Evolutionary conservation across 2,888 invertebrate genomes (phyloP).

Genomic region (Acanthopleura granulata): DNA sequence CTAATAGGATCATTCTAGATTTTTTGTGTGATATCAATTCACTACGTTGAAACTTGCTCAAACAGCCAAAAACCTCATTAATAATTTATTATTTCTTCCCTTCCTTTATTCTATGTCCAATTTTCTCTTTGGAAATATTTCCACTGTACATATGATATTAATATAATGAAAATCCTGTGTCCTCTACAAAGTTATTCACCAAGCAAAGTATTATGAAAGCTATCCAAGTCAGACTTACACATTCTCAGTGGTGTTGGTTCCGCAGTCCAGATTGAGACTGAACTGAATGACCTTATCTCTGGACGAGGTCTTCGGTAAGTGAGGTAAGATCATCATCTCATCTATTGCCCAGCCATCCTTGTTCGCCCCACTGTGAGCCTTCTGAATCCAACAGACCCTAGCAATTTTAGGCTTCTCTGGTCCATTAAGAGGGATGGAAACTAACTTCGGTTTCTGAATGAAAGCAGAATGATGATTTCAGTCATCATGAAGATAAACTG

Average conservation of each 20-base stretch:
- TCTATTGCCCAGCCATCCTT: slow-evolving; percentile 66
- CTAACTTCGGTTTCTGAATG: slow-evolving; percentile 50
- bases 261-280: slow-evolving; percentile 61
- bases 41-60: too few species aligned
- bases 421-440: slow-evolving; percentile 52
- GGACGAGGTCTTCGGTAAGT: slow-evolving; percentile 43
- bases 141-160: too few species aligned
- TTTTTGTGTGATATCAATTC: too few species aligned
- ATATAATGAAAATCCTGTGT: too few species aligned
- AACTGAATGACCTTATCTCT: slow-evolving; percentile 56
- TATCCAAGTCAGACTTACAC: slow-evolving; percentile 33
- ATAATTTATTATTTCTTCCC: too few species aligned
- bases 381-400: slow-evolving; percentile 67
- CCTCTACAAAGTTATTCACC: background rate
- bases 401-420: slow-evolving; percentile 39
- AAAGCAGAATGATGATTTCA: background rate
- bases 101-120: too few species aligned
- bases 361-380: slow-evolving; percentile 53
- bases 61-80: too few species aligned
- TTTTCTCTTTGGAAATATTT: too few species aligned
- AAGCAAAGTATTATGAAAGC: background rate
- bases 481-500: too few species aligned
- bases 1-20: too few species aligned
- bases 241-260: slow-evolving; percentile 41
- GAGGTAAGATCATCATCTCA: slow-evolving; percentile 56